These are phyloP conservation scores for Drosophila micromelanica DNA, from an alignment of 1,140 invertebrate genomes.

Conservation along the genomic window DNA sequence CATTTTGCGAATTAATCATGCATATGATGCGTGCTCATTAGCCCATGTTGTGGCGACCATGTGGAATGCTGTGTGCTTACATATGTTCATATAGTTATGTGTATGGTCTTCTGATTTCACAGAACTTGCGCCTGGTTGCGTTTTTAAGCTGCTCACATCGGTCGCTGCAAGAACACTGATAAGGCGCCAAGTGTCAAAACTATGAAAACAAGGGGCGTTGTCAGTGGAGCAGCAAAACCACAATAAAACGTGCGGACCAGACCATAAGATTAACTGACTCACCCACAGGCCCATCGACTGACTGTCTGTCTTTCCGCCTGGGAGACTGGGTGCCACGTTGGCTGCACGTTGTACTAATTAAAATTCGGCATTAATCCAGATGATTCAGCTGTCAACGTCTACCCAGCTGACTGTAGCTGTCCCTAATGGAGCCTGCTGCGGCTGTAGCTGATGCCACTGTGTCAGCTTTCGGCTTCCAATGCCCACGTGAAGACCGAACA, in stretches of 20 bases:
- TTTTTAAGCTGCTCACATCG: conserved; percentile 43
- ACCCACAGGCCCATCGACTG: conserved; percentile 14
- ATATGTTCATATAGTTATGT: conserved; percentile 13
- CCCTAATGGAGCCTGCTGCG: conserved; percentile 37
- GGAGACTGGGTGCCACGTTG: not conserved
- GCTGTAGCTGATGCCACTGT: conserved; percentile 2
- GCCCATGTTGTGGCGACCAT: conserved; percentile 8
- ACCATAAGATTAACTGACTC: conserved; percentile 66
- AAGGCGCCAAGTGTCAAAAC: conserved; percentile 75
- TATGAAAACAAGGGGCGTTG: conserved; percentile 36
- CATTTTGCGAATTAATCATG: conserved; percentile 72
- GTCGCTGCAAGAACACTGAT: conserved; percentile 64
- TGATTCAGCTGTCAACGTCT: conserved; percentile 78
- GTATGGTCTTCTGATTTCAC: conserved; percentile 2
- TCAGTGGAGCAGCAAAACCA: not conserved
- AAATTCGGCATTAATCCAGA: conserved; percentile 83
- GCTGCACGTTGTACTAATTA: conserved; percentile 75
- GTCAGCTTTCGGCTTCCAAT: conserved; percentile 18
- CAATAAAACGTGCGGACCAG: conserved; percentile 32
- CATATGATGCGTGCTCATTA: conserved; percentile 64
- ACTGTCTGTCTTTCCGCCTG: not conserved
- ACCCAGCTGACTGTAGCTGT: conserved; percentile 18
- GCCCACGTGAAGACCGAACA: not conserved
- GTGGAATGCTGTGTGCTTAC: conserved; percentile 2
- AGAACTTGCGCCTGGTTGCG: conserved; percentile 41